Base-by-base conservation (phyloP, 2,888 invertebrate genomes). In the Drosophila imparisetae region DNA sequence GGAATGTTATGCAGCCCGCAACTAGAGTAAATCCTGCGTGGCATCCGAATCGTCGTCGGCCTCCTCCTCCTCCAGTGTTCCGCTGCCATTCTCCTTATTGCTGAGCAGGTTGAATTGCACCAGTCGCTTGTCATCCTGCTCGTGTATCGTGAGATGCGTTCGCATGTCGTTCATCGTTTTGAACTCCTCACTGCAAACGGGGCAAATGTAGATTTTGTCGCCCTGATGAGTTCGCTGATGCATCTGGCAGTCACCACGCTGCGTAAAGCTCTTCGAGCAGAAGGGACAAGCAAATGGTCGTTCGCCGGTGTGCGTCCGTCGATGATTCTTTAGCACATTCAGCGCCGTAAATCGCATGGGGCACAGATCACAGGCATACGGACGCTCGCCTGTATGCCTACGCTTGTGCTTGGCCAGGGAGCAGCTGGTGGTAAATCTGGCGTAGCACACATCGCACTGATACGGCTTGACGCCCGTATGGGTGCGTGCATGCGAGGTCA, bases 391-490 rank as follows among this genome's bases (percentile, higher is more conserved):
- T 0, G 95, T 95, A 82, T 95, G 95, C 8, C 94, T 94, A 0
- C 95, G 92, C 2, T 94, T 92, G 72, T 95, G 95, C 62, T 95
- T 95, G 27, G 94, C 94, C 24, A 95, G 79, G 0, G 95, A 94
- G 52, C 94, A 94, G 15, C 94, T 94, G 0, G 95, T 95, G 0
- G 95, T 95, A 84, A 95, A 95, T 0, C 94, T 93, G 13, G 94
- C 92, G 0, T 93, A 93, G 50, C 95, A 95, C 8, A 93, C 93
- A 21, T 94, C 94, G 59, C 95, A 95, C 0, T 94, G 93, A 78
- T 94, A 95, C 0, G 95, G 95, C 73, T 95, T 95, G 0, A 94
- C 95, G 0, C 95, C 95, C 10, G 94, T 94, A 89, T 95, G 95
- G 52, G 94, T 95, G 0, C 95, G 93, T 0, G 86, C 91, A 81